Percentiles rank a stretch among this genome's conserved stretches.
Conservation (phyloP, 2,888 invertebrate genomes). For the Dynastes tityus region DNA sequence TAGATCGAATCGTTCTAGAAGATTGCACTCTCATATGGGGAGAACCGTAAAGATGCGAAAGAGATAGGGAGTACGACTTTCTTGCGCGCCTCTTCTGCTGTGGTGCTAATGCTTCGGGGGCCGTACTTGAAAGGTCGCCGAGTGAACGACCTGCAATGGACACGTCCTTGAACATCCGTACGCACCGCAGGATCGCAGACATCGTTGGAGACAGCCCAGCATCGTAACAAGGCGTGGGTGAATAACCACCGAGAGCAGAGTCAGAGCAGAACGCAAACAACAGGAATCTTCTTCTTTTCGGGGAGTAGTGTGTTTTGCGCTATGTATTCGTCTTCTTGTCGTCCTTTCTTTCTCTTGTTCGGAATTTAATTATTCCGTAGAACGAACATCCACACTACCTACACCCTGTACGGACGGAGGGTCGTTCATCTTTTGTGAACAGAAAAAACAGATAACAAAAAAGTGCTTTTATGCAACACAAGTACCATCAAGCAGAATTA, state of each 20-base stretch:
- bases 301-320: background rate
- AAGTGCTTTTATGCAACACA: slow-evolving; percentile 6
- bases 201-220: slow-evolving; percentile 54
- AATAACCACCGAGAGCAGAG: slow-evolving; percentile 42
- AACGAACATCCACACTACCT: background rate
- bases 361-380: background rate
- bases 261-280: background rate
- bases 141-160: slow-evolving; percentile 64
- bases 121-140: slow-evolving; percentile 67
- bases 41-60: slow-evolving; percentile 31
- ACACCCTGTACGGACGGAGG: background rate
- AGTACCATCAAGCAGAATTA: background rate
- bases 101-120: slow-evolving; percentile 42
- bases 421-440: slow-evolving; percentile 2
- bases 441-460: background rate
- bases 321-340: too few relatives aligned
- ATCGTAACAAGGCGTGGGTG: slow-evolving; percentile 46
- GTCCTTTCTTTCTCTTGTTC: background rate
- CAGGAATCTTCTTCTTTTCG: background rate
- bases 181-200: slow-evolving; percentile 55
- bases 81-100: background rate
- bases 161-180: slow-evolving; percentile 53
- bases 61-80: background rate
- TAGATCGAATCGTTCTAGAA: slow-evolving; percentile 12
- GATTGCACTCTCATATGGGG: background rate